Evolutionary conservation across 1,140 invertebrate genomes (phyloP).

Genomic region (Macrocentrus cingulum): DNA sequence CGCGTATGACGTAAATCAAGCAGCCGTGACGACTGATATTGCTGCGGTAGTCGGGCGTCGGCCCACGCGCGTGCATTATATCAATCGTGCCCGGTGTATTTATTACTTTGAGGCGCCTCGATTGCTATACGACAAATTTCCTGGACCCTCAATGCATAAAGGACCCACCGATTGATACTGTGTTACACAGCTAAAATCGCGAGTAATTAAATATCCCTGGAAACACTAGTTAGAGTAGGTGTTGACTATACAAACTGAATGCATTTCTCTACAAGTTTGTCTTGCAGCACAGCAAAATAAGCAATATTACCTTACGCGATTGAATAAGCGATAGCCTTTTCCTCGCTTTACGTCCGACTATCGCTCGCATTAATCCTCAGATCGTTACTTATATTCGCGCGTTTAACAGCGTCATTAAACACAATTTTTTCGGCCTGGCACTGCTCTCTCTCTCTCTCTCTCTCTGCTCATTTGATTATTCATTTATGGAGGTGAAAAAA

Average conservation of each 20-base stretch:
- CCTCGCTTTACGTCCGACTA: slow-evolving; percentile 12
- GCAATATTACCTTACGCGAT: too few relatives aligned
- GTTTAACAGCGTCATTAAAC: slow-evolving; percentile 10
- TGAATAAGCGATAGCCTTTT: slow-evolving; percentile 40
- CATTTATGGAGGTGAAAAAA: background rate
- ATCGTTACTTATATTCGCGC: slow-evolving; percentile 20
- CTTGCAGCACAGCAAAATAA: too few relatives aligned
- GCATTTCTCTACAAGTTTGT: too few relatives aligned
- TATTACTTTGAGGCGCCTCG: slow-evolving; percentile 44
- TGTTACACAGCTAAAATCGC: too few relatives aligned
- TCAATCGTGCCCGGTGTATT: slow-evolving; percentile 49
- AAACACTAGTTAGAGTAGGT: slow-evolving; percentile 45
- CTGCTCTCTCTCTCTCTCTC: too few relatives aligned
- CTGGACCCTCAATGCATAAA: slow-evolving; percentile 7
- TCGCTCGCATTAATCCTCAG: slow-evolving; percentile 11
- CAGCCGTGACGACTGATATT: slow-evolving; percentile 50
- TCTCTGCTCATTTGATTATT: background rate
- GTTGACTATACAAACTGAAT: slow-evolving; percentile 27
- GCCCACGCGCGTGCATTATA: slow-evolving; percentile 52
- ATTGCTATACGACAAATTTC: slow-evolving; percentile 50
- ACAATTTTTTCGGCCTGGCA: too few relatives aligned
- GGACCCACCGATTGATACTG: too few relatives aligned
- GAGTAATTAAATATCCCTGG: slow-evolving; percentile 56
- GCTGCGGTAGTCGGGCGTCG: slow-evolving; percentile 37
- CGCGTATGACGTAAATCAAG: slow-evolving; percentile 53